phyloP scores from a whole-genome alignment of 2,888 invertebrate species.

The Caenorhabditis sp. region DNA sequence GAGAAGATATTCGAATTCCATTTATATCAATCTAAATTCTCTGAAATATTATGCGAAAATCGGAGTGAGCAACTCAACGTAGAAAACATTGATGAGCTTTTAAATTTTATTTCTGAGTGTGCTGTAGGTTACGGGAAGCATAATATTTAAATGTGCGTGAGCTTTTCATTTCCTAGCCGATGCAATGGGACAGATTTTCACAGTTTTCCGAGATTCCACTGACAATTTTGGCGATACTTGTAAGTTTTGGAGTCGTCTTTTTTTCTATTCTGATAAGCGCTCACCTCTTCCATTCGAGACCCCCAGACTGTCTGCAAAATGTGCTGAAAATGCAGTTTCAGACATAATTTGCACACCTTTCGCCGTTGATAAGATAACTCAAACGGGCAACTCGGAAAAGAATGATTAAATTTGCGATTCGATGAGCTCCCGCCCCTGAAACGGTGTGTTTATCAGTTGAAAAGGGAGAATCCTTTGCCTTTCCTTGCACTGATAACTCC shows the following conservation, averaged over 20 bases:
- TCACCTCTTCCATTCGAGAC: not conserved
- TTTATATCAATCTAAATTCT: no score
- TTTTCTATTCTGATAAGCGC: no score
- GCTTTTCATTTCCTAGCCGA: not conserved
- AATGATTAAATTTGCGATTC: constrained; percentile 2
- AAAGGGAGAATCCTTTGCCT: constrained; percentile 1
- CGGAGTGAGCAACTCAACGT: no score
- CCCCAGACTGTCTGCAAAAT: not conserved
- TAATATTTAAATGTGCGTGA: not conserved
- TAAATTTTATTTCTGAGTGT: no score
- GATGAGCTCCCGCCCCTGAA: constrained; percentile 13
- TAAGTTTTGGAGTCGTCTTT: not conserved
- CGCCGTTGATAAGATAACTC: constrained; percentile 8
- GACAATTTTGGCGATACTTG: not conserved
- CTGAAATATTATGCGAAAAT: no score
- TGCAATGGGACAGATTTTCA: not conserved
- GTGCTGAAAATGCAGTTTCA: constrained; percentile 11
- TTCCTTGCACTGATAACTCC: not conserved
- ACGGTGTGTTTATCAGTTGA: not conserved
- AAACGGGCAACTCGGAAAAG: no score
- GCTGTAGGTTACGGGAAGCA: no score
- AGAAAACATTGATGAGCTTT: no score
- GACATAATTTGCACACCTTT: constrained; percentile 6
- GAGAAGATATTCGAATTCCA: no score
- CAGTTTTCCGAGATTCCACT: not conserved